A percentile compares a stretch with the other conserved stretches of the same genome.
phyloP scores from a whole-genome alignment of 1,140 invertebrate genomes.

The Mycetomoellerius zeteki region DNA sequence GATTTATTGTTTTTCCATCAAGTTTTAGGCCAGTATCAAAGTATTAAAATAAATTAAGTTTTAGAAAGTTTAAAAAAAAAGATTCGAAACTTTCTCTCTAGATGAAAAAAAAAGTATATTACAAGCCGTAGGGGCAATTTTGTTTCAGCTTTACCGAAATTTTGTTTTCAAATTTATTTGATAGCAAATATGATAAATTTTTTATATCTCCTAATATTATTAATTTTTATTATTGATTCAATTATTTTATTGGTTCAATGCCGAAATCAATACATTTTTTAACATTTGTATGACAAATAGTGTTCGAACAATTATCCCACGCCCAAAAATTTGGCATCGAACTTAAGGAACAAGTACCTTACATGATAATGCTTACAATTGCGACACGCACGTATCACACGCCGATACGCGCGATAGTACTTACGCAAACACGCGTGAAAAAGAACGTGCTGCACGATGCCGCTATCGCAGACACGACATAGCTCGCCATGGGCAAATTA shows the following conservation, averaged over 20 bases:
- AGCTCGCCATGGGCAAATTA: conserved; percentile 47
- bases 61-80: conserved; percentile 3
- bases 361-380: conserved; percentile 45
- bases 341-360: conserved; percentile 79
- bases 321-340: conserved; percentile 84
- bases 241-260: not conserved
- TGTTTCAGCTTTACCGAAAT: not conserved
- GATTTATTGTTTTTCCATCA: not conserved
- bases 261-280: not conserved
- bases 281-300: not conserved
- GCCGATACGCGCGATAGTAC: conserved; percentile 37
- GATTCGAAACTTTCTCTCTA: not conserved
- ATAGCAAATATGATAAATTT: not conserved
- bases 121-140: not conserved
- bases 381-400: conserved; percentile 32
- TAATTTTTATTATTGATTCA: not conserved
- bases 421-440: conserved; percentile 44
- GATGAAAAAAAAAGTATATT: not conserved
- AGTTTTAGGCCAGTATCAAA: not conserved
- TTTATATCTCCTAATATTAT: not conserved
- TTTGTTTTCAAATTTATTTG: not conserved
- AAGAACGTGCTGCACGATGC: conserved; percentile 52
- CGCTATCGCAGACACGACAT: conserved; percentile 1
- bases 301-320: conserved; percentile 78
- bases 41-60: not conserved